Evolutionary conservation across 2,113 vertebrate species (phyloP).

Genomic region (Rutilus rutilus): DNA sequence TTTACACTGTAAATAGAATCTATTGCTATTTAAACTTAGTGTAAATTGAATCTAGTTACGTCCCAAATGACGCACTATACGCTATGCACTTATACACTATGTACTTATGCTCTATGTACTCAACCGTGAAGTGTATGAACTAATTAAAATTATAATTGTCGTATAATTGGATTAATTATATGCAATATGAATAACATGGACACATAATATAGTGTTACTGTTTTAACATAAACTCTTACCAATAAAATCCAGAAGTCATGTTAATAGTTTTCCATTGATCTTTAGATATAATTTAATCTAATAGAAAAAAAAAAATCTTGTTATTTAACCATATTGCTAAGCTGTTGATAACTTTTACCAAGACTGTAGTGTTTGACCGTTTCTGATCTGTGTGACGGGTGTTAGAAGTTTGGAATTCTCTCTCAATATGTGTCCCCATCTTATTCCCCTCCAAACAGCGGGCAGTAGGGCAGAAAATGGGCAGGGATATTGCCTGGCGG

Average conservation of each 20-base stretch:
- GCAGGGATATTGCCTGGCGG: constrained; percentile 67
- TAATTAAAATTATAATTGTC: neutral
- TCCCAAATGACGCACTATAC: too few species aligned
- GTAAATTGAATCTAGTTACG: too few species aligned
- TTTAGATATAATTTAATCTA: neutral
- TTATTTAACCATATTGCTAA: constrained; percentile 3
- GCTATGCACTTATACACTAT: too few species aligned
- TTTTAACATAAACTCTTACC: neutral
- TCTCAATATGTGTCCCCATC: constrained; percentile 60
- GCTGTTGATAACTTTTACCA: neutral
- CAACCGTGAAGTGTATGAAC: too few species aligned
- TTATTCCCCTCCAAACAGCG: constrained; percentile 62
- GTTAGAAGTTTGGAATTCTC: constrained; percentile 61
- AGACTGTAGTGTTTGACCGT: constrained; percentile 28
- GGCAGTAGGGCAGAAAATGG: constrained; percentile 68
- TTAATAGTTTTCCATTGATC: neutral
- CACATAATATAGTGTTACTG: neutral
- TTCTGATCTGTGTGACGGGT: constrained; percentile 36
- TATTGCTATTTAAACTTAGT: too few species aligned
- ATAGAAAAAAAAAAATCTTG: neutral
- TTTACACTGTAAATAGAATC: too few species aligned
- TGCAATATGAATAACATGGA: neutral
- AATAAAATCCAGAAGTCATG: neutral
- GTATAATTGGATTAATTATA: neutral
- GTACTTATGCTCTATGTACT: too few species aligned